phyloP scores from a whole-genome alignment of 2,888 invertebrate species.

The Drosophila neutralis region DNA sequence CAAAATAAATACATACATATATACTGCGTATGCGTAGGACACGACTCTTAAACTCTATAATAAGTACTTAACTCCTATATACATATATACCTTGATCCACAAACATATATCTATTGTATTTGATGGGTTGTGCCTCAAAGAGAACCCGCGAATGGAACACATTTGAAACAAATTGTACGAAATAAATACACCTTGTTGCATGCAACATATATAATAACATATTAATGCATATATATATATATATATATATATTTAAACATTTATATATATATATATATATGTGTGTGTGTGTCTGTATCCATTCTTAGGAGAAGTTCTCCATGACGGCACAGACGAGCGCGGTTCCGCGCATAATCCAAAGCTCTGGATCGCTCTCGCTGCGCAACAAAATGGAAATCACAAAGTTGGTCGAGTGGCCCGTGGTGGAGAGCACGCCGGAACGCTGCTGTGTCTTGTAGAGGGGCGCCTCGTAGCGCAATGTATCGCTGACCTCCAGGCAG shows the following conservation, averaged over 20 bases:
- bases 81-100: conserved; percentile 22
- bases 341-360: conserved; percentile 95
- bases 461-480: conserved; percentile 86
- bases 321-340: conserved; percentile 93
- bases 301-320: conserved; percentile 85
- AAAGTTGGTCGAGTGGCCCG: conserved; percentile 97
- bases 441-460: conserved; percentile 95
- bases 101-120: conserved; percentile 43
- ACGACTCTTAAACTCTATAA: conserved; percentile 35
- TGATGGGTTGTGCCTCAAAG: conserved; percentile 31
- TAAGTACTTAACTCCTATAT: conserved; percentile 17
- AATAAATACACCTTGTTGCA: conserved; percentile 61
- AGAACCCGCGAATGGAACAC: conserved; percentile 30
- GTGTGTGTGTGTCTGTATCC: not conserved
- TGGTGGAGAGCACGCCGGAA: conserved; percentile 94
- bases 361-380: conserved; percentile 88
- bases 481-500: conserved; percentile 69
- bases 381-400: conserved; percentile 92
- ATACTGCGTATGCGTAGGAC: conserved; percentile 6
- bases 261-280: not conserved
- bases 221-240: not conserved
- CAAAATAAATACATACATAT: conserved; percentile 14
- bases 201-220: conserved; percentile 31
- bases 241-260: too few relatives aligned
- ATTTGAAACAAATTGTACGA: conserved; percentile 48